Percentiles rank a stretch among this genome's conserved stretches.
Evolutionary conservation across 2,888 invertebrate genomes (phyloP).

Genomic region (Campopleginae sp.): DNA sequence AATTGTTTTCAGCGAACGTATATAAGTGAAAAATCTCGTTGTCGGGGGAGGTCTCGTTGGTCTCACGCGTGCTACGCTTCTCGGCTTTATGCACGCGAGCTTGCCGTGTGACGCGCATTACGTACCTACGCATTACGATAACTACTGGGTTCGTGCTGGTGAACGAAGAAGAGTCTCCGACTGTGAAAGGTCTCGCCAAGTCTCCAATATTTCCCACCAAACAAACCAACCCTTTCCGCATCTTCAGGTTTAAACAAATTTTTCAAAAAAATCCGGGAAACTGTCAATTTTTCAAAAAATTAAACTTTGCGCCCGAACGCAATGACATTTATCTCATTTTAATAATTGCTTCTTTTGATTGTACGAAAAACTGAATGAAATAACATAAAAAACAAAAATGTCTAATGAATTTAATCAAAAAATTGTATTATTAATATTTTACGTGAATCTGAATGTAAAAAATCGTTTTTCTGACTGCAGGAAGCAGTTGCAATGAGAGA

Average conservation of each 20-base stretch:
- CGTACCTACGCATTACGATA: slow-evolving; percentile 76
- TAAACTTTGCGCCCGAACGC: background rate
- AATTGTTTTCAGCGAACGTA: background rate
- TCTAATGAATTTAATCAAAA: background rate
- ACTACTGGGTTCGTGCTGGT: slow-evolving; percentile 65
- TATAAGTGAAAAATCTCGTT: slow-evolving; percentile 34
- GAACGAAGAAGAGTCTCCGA: slow-evolving; percentile 3
- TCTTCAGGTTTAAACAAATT: slow-evolving; percentile 10
- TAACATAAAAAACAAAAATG: background rate
- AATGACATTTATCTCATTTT: background rate
- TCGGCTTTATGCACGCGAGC: slow-evolving; percentile 77
- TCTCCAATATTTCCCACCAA: slow-evolving; percentile 74
- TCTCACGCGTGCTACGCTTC: slow-evolving; percentile 79
- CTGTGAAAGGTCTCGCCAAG: slow-evolving; percentile 66
- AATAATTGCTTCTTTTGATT: background rate
- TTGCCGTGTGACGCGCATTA: slow-evolving; percentile 77
- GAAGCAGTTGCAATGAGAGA: background rate
- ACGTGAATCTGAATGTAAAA: background rate
- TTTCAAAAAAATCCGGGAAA: background rate
- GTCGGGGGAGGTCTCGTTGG: slow-evolving; percentile 79
- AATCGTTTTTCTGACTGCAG: background rate
- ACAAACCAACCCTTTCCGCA: slow-evolving; percentile 41
- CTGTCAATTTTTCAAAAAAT: background rate
- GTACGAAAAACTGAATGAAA: background rate
- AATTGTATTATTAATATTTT: background rate